Conservation (phyloP, 2,797 vertebrate species). For the Lepus oiostolus region DNA sequence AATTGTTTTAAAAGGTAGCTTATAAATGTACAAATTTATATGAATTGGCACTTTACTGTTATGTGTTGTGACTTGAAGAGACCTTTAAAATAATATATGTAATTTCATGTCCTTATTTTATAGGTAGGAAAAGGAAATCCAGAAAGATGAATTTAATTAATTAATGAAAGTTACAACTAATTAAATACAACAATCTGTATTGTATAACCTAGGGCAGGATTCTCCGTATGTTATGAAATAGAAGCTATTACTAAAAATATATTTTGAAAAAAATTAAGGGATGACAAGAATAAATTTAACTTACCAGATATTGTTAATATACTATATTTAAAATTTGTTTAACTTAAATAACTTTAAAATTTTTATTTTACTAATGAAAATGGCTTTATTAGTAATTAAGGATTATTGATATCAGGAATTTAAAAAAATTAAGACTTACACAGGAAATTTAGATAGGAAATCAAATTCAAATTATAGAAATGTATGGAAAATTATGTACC, state of each 20-base stretch:
- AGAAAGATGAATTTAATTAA: slow-evolving; percentile 61
- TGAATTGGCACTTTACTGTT: slow-evolving; percentile 37
- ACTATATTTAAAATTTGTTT: slow-evolving; percentile 51
- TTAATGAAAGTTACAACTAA: slow-evolving; percentile 35
- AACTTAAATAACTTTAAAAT: slow-evolving; percentile 62
- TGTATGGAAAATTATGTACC: neutral
- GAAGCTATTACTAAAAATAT: slow-evolving; percentile 58
- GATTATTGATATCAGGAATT: slow-evolving; percentile 43
- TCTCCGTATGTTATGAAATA: slow-evolving; percentile 13
- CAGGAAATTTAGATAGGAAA: slow-evolving; percentile 25
- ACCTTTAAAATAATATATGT: slow-evolving; percentile 1
- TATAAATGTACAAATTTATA: slow-evolving; percentile 53
- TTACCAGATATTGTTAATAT: slow-evolving; percentile 46
- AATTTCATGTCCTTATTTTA: slow-evolving; percentile 1
- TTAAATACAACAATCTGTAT: neutral
- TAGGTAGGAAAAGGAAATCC: slow-evolving; percentile 12
- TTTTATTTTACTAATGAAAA: slow-evolving; percentile 59
- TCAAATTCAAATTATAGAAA: slow-evolving; percentile 20
- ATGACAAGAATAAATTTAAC: slow-evolving; percentile 34
- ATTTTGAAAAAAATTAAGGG: neutral
- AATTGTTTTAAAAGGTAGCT: slow-evolving; percentile 47
- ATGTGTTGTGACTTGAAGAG: slow-evolving; percentile 27
- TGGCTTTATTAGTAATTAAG: slow-evolving; percentile 51
- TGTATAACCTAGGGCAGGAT: neutral
- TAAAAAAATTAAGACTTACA: slow-evolving; percentile 62